These are phyloP conservation scores for Macaca mulatta DNA, from an alignment of 2,113 vertebrate species.

Conservation along the genomic window DNA sequence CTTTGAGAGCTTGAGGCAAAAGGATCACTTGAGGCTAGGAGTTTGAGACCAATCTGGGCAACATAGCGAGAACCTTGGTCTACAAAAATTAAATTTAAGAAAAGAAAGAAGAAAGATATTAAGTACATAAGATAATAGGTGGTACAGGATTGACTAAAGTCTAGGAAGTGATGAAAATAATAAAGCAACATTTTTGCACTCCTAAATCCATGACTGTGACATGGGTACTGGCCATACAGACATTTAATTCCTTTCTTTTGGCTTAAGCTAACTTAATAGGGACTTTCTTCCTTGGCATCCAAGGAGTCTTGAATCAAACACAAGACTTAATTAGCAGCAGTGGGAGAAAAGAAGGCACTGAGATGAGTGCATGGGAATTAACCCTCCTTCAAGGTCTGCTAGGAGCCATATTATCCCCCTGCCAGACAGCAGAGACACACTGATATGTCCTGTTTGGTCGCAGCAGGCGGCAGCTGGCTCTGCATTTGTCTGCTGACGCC, in stretches of 20 bases:
- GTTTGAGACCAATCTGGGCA: no score
- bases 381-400: background rate
- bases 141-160: background rate
- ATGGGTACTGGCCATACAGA: background rate
- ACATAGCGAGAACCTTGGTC: no score
- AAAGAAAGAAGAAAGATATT: background rate
- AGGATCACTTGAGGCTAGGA: no score
- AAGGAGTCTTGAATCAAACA: background rate
- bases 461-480: background rate
- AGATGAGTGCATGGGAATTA: background rate
- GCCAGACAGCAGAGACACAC: background rate
- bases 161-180: background rate
- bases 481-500: background rate
- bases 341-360: background rate
- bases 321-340: background rate
- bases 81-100: no score
- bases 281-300: background rate
- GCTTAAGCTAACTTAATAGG: background rate
- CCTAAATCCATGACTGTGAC: background rate
- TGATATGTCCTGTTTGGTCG: background rate
- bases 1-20: no score
- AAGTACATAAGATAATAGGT: background rate
- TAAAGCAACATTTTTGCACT: background rate
- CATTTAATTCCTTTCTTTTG: background rate
- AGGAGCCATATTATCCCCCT: rapidly evolving